phyloP scores from a whole-genome alignment of 2,113 vertebrate species.

The Cepphus grylle region DNA sequence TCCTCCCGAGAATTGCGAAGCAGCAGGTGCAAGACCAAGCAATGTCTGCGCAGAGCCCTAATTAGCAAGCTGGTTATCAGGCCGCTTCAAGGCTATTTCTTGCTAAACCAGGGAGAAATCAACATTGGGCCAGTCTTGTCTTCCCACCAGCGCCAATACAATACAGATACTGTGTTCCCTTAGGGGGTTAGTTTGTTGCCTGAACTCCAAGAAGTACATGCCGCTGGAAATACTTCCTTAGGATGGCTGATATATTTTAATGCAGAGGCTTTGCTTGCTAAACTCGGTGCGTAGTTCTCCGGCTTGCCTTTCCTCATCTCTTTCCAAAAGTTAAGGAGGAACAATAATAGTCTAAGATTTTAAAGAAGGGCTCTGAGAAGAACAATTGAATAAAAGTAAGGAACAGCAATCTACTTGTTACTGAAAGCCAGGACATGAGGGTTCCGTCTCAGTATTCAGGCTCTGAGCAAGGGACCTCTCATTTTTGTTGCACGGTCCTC shows the following conservation, averaged over 20 bases:
- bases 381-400: not conserved
- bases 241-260: not conserved
- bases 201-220: not conserved
- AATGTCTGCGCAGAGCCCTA: not conserved
- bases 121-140: not conserved
- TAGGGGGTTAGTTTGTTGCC: not conserved
- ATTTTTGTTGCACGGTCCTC: not conserved
- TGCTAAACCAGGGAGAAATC: not conserved
- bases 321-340: not conserved
- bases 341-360: not conserved
- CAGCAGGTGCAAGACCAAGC: slow-evolving; percentile 53
- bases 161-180: not conserved
- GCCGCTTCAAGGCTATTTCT: not conserved
- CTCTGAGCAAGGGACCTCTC: not conserved
- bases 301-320: not conserved
- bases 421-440: not conserved
- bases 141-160: not conserved
- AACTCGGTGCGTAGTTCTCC: not conserved
- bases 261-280: not conserved
- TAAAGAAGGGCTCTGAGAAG: rapidly evolving
- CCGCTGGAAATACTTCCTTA: not conserved
- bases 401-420: not conserved
- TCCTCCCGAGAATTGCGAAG: not conserved
- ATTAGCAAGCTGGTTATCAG: not conserved
- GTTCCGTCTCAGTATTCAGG: not conserved